phyloP scores from a whole-genome alignment of 2,888 invertebrate genomes.

The Gerris lacustris region DNA sequence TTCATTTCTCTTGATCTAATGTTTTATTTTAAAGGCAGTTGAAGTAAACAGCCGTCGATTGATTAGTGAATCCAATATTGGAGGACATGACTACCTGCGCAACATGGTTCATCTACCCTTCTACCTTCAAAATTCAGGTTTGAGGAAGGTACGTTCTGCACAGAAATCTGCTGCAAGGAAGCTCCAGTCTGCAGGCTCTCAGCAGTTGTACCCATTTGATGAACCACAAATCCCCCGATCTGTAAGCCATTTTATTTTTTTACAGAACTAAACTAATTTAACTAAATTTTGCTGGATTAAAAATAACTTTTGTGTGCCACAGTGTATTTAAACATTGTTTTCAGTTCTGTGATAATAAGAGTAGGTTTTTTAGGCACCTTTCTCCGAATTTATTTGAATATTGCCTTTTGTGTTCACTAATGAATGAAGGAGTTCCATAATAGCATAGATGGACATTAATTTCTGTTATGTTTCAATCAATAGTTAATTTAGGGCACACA shows the following conservation, averaged over 20 bases:
- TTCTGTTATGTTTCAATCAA: too few species aligned
- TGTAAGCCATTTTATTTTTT: not conserved
- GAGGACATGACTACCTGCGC: slow-evolving; percentile 84
- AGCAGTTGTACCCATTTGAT: slow-evolving; percentile 1
- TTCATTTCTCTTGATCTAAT: not conserved
- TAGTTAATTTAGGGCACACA: too few species aligned
- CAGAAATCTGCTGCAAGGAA: slow-evolving; percentile 54
- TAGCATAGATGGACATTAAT: too few species aligned
- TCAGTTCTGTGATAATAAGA: too few species aligned
- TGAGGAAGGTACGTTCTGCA: slow-evolving; percentile 75
- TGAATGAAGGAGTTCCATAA: too few species aligned
- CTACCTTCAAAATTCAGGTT: slow-evolving; percentile 91
- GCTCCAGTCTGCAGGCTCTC: not conserved
- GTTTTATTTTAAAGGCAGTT: slow-evolving; percentile 51
- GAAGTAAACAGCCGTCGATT: slow-evolving; percentile 77
- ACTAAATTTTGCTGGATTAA: not conserved
- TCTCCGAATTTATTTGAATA: too few species aligned
- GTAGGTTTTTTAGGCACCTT: too few species aligned
- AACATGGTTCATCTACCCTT: slow-evolving; percentile 97
- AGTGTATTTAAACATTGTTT: too few species aligned
- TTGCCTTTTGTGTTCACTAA: too few species aligned
- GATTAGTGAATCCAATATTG: slow-evolving; percentile 82
- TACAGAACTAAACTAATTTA: not conserved
- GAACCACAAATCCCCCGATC: slow-evolving; percentile 1
- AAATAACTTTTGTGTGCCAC: not conserved